Percentiles rank a stretch among this genome's conserved stretches.
These are phyloP conservation scores for Porites lobata DNA, from an alignment of 92 coral and sea anemone species.

Conservation along the genomic window DNA sequence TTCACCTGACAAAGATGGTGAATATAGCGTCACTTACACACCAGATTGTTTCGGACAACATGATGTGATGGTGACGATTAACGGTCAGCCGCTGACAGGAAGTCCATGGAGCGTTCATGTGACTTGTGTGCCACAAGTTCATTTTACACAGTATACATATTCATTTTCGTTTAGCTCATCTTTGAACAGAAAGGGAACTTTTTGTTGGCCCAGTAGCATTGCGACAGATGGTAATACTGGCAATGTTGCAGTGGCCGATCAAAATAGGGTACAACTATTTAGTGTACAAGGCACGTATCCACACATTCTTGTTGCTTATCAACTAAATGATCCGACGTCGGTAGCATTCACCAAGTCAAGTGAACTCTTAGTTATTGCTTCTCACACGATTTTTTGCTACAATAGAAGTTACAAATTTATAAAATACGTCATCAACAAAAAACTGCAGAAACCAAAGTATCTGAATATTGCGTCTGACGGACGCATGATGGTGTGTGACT, in stretches of 20 bases:
- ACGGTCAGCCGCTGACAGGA: slow-evolving; percentile 42
- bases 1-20: slow-evolving; percentile 48
- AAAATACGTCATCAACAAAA: slow-evolving; percentile 45
- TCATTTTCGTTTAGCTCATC: not conserved
- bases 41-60: slow-evolving; percentile 53
- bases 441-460: not conserved
- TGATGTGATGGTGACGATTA: slow-evolving; percentile 29
- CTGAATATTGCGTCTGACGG: slow-evolving; percentile 12
- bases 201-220: not conserved
- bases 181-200: not conserved
- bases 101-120: slow-evolving; percentile 44
- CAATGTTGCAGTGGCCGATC: slow-evolving; percentile 16
- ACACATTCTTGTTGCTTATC: not conserved
- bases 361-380: slow-evolving; percentile 4
- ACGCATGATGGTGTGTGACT: slow-evolving; percentile 9
- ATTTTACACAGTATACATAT: too few relatives aligned
- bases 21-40: slow-evolving; percentile 42
- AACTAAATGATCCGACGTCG: not conserved
- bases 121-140: too few relatives aligned
- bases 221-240: not conserved
- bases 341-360: slow-evolving; percentile 1
- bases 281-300: not conserved
- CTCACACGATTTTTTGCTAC: slow-evolving; percentile 18
- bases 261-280: slow-evolving; percentile 9
- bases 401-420: slow-evolving; percentile 56